Evolutionary conservation across 2,113 vertebrate species (phyloP).

Genomic region (Ondatra zibethicus): DNA sequence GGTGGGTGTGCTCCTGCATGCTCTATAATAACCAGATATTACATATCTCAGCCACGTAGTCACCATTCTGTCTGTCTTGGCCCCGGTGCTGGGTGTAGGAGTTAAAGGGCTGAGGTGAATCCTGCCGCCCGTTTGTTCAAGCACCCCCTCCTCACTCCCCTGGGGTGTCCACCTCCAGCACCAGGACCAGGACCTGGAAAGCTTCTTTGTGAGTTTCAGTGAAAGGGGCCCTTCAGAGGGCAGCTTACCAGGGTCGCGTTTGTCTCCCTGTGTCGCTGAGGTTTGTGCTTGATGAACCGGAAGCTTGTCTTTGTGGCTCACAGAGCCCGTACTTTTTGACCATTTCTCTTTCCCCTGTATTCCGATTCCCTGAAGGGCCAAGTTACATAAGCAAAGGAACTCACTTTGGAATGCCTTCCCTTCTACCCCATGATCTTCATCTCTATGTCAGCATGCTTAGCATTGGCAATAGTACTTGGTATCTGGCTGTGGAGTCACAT

Average conservation of each 20-base stretch:
- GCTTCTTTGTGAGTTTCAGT: not conserved
- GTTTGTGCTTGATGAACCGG: not conserved
- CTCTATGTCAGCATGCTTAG: not conserved
- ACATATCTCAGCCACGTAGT: not conserved
- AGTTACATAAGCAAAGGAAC: not conserved
- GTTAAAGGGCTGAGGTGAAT: not conserved
- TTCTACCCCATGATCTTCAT: not conserved
- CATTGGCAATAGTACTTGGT: not conserved
- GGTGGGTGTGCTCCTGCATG: no score
- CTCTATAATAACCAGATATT: not conserved
- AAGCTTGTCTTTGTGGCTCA: not conserved
- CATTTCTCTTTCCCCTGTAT: not conserved
- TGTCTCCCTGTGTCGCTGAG: not conserved
- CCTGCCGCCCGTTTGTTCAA: not conserved
- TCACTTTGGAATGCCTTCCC: not conserved
- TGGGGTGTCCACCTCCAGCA: accelerated
- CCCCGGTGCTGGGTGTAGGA: no score
- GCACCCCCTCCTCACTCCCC: not conserved
- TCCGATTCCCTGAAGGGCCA: not conserved
- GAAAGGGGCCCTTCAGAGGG: not conserved
- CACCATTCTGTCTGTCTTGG: not conserved
- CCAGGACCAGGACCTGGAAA: not conserved
- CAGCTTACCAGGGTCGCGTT: accelerated
- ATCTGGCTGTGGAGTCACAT: not conserved
- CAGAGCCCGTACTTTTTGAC: not conserved